Percentiles rank a stretch among this genome's conserved stretches.
Conservation (phyloP, 2,797 vertebrate species). For the Coendou prehensilis region DNA sequence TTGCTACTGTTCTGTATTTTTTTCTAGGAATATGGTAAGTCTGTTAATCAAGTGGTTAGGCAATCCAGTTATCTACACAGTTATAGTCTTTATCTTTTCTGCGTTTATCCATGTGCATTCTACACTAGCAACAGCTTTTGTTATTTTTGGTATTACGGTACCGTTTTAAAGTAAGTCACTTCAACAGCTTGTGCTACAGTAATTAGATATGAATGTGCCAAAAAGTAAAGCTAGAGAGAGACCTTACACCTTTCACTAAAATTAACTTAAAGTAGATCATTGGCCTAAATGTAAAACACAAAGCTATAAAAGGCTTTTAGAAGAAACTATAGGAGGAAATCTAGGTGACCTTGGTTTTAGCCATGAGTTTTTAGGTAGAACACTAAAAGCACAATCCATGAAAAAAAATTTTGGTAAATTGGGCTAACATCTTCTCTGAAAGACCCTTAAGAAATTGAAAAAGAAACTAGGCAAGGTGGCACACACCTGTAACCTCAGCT, state of each 20-base stretch:
- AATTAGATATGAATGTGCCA: neutral
- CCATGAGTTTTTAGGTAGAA: neutral
- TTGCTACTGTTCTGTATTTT: neutral
- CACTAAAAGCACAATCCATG: neutral
- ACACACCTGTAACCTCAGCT: neutral
- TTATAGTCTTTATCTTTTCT: neutral
- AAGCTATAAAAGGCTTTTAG: neutral
- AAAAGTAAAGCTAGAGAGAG: neutral
- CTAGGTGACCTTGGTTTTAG: neutral
- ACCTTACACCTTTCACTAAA: neutral
- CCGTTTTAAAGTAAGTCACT: neutral
- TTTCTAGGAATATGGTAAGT: neutral
- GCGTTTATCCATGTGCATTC: neutral
- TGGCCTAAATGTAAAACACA: neutral
- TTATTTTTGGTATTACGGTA: conserved; percentile 20
- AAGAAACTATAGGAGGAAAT: neutral
- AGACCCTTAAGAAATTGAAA: neutral
- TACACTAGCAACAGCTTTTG: neutral
- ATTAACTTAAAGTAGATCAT: neutral
- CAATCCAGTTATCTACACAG: neutral
- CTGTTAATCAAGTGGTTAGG: neutral
- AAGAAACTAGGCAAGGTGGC: neutral
- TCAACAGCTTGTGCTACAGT: neutral
- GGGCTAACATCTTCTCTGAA: neutral
- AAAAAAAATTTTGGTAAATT: neutral